A percentile compares a stretch with the other conserved stretches of the same genome.
Conservation (phyloP, 2,113 vertebrate genomes). For the Gallinago media region DNA sequence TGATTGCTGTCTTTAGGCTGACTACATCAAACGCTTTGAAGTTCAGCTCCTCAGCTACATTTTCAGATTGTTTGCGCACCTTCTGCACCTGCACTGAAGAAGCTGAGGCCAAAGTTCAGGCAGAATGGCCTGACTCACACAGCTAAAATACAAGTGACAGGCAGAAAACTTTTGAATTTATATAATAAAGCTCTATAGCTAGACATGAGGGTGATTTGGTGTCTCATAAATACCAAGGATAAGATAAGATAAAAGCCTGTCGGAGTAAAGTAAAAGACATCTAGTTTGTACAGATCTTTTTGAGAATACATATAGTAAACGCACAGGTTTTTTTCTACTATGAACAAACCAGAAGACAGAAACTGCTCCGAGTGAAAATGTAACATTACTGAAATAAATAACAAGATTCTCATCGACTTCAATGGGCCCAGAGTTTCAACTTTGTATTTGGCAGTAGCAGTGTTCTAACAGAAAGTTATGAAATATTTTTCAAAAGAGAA, state of each 20-base stretch:
- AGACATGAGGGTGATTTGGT: neutral
- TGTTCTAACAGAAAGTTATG: neutral
- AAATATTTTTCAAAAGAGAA: neutral
- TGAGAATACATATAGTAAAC: neutral
- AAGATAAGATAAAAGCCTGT: neutral
- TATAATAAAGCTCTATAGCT: neutral
- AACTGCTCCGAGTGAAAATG: neutral
- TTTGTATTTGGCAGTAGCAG: neutral
- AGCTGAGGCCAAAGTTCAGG: conserved; percentile 16
- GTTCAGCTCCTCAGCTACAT: neutral
- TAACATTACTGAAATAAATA: neutral
- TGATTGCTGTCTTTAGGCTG: neutral
- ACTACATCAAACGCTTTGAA: neutral
- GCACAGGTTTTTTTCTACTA: neutral
- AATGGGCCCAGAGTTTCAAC: neutral
- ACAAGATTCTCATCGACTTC: neutral
- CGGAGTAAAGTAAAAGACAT: neutral
- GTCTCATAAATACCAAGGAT: neutral
- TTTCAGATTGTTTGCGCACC: neutral
- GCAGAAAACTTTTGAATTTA: neutral
- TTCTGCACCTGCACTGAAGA: conserved; percentile 2
- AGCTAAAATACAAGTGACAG: neutral
- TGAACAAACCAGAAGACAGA: neutral
- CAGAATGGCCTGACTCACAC: neutral
- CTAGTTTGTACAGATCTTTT: neutral